These are phyloP conservation scores for Caranx melampygus DNA, from an alignment of 2,113 vertebrate genomes.

Conservation along the genomic window DNA sequence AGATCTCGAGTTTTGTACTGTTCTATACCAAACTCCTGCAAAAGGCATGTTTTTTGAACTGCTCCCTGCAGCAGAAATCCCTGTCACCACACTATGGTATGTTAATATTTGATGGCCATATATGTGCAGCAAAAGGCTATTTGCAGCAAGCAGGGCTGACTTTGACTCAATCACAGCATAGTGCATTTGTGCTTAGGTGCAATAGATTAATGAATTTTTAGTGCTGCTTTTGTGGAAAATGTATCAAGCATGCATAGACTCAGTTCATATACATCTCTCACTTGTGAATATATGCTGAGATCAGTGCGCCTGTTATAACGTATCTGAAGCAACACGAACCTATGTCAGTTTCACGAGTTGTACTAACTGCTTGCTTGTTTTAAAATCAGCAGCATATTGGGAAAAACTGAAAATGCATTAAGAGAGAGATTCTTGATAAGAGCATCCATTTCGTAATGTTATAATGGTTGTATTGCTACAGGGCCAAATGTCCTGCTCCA, in stretches of 20 bases:
- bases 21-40: not conserved
- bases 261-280: not conserved
- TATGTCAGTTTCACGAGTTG: conserved; percentile 29
- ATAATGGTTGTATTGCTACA: conserved; percentile 50
- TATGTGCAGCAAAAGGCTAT: conserved; percentile 45
- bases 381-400: conserved; percentile 47
- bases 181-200: conserved; percentile 7
- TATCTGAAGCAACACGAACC: conserved; percentile 35
- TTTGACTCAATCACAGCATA: conserved; percentile 45
- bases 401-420: conserved; percentile 25
- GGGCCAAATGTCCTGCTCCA: conserved; percentile 74
- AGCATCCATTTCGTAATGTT: conserved; percentile 53
- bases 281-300: not conserved
- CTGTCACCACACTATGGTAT: conserved; percentile 10
- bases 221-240: not conserved
- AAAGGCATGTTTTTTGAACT: conserved; percentile 13
- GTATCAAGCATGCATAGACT: not conserved
- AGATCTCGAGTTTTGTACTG: not conserved
- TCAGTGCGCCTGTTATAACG: not conserved
- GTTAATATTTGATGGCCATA: conserved; percentile 57
- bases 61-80: conserved; percentile 31
- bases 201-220: too few species aligned
- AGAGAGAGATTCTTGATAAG: conserved; percentile 40
- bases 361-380: conserved; percentile 41
- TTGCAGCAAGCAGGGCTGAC: conserved; percentile 23